Evolutionary conservation across 2,113 vertebrate species (phyloP), one percentile per base, ranked within the genome.

Genomic region (Pelobates fuscus): DNA sequence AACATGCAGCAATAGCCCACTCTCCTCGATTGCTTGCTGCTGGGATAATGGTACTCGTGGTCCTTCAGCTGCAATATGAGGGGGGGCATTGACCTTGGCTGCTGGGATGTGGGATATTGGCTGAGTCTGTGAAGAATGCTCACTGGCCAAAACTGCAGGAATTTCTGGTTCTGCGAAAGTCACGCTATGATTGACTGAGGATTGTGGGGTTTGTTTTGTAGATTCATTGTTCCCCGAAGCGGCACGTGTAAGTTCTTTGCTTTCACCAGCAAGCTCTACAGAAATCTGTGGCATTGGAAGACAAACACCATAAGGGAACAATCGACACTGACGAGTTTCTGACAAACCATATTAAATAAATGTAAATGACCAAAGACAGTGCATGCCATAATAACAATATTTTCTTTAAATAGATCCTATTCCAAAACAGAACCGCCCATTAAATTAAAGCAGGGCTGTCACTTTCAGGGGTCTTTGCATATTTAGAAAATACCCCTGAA

Each of bases 1-100:
- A 37, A 94, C 81, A 2, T 98, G 91, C 54, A 99, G 82, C 3
- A 98, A 79, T 0, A 93, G 44, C 23, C 85, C 80, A 1, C 64
- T 76, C 2, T 91, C 89, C 2, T 91, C 89, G 74, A 72, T 76
- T 8, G 83, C 77, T 41, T 60, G 25, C 12, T 18, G 59, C 15
- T 75, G 52, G 44, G 44, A 25, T 20, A n/a, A 11, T 21, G 69
- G 3, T 11, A 18, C 26, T 29, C 21, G 27, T 8, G 32, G 63
- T 14, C 2, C 37, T 10, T 49, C n/a, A 3, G 18, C 8, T 24
- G 14, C 11, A 43, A 17, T 24, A 14, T 24, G 30, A 23, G 2
- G 62, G 11, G 30, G 62, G 32, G n/a, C 2, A 20, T 12, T 32
- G 8, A 5, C 18, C 32, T 14, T 6, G n/a, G 21, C 32, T 15